phyloP scores from a whole-genome alignment of 2,797 vertebrate genomes.

The Myiotriccus ornatus region DNA sequence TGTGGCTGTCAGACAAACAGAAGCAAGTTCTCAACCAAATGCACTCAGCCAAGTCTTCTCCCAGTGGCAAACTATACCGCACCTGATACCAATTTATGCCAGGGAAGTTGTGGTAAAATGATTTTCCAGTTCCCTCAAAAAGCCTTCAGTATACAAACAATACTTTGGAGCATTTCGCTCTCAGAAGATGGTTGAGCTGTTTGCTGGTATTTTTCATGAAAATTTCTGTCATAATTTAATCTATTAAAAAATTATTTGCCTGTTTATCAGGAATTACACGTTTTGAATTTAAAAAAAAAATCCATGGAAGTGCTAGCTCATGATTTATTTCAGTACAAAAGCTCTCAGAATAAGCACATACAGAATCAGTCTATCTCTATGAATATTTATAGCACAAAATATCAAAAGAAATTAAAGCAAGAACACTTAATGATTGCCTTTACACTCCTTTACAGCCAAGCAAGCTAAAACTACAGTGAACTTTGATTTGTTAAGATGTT shows the following conservation, averaged over 20 bases:
- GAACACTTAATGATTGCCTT: not conserved
- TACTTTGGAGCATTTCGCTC: not conserved
- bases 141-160: not conserved
- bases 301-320: not conserved
- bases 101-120: not conserved
- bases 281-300: not conserved
- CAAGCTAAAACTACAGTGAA: not conserved
- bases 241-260: not conserved
- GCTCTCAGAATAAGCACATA: not conserved
- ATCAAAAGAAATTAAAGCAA: slow-evolving; percentile 5
- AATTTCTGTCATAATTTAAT: not conserved
- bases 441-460: not conserved
- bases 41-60: not conserved
- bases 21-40: not conserved
- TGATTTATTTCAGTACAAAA: not conserved
- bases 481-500: not conserved
- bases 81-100: not conserved
- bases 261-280: not conserved
- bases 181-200: not conserved
- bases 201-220: not conserved
- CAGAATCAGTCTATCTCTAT: not conserved
- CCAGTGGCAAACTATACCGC: not conserved
- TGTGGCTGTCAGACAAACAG: not conserved
- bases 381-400: not conserved
- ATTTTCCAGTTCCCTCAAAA: not conserved